Evolutionary conservation across 2,113 vertebrate genomes (phyloP), one percentile per base, ranked within the genome.

Genomic region (Percina caprodes): DNA sequence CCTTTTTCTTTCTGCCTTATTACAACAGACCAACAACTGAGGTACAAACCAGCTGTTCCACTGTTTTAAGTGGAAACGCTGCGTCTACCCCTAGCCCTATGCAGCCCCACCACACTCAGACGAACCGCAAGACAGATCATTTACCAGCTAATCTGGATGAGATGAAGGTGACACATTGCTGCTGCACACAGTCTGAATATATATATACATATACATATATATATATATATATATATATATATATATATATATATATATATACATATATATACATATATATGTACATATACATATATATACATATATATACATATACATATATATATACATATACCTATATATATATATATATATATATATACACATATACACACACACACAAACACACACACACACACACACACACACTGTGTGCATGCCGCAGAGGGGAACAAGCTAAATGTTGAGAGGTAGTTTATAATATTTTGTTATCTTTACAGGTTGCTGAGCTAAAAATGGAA

Each of bases 401-500:
- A 30, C 30, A 30, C 30, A 26, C 55, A 46, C 35, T 15, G 23
- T 23, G 26, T 30, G 46, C 21, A 69, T 56, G 11, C 26, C 19
- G 46, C 21, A 67, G 39, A n/a, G 11, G 30, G 54, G 9, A 61
- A 63, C 0, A 9, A 59, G 11, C 13, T 12, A 3, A 4, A 11
- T 18, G 15, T 13, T 30, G 11, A 15, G 33, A 54, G 7, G 11
- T 59, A 19, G 69, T 71, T 58, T 30, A 51, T 46, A 4, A 49
- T 33, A 46, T 35, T 70, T 9, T 76, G 21, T 74, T 74, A 10
- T 86, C 21, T 75, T 78, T 30, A 3, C 84, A 99, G 98, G 98
- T 99, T 48, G 97, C 97, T 2, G 98, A 99, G 90, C 95, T 99
- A 90, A 99, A 99, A 94, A 95, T 97, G 93, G 97, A 98, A 83